Percentiles rank a stretch among this genome's conserved stretches.
These are phyloP conservation scores for Megatriorchis doriae DNA, from an alignment of 2,113 vertebrate genomes.

Conservation along the genomic window DNA sequence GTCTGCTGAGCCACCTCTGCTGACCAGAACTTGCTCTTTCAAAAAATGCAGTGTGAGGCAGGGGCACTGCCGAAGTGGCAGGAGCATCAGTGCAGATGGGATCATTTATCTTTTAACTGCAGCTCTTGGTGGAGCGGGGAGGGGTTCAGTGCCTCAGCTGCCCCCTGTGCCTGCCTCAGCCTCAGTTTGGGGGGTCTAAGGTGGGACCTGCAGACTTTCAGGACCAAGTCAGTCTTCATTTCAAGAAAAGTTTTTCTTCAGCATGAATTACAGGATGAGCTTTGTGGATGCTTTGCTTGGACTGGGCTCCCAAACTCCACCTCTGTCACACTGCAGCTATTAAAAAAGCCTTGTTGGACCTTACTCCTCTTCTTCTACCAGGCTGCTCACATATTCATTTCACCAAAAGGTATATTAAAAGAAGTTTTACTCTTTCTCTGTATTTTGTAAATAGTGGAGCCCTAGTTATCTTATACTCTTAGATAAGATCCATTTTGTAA, in stretches of 20 bases:
- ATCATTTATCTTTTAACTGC: background rate
- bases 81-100: background rate
- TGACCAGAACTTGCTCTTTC: background rate
- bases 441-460: background rate
- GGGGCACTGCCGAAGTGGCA: accelerated
- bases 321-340: background rate
- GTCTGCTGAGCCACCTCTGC: background rate
- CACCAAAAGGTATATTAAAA: background rate
- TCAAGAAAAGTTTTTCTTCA: background rate
- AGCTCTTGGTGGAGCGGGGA: background rate
- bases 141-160: background rate
- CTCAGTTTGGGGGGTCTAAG: background rate
- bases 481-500: background rate
- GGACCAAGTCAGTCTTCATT: background rate
- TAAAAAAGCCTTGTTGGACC: background rate
- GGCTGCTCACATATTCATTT: background rate
- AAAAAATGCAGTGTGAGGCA: background rate
- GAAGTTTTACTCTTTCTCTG: background rate
- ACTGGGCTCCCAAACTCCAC: background rate
- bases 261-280: background rate
- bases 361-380: background rate
- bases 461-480: background rate
- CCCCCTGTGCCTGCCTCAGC: background rate
- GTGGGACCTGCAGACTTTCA: background rate
- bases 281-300: background rate